Evolutionary conservation across 2,113 vertebrate species (phyloP), one percentile per base, ranked within the genome.

Genomic region (Scomber japonicus): DNA sequence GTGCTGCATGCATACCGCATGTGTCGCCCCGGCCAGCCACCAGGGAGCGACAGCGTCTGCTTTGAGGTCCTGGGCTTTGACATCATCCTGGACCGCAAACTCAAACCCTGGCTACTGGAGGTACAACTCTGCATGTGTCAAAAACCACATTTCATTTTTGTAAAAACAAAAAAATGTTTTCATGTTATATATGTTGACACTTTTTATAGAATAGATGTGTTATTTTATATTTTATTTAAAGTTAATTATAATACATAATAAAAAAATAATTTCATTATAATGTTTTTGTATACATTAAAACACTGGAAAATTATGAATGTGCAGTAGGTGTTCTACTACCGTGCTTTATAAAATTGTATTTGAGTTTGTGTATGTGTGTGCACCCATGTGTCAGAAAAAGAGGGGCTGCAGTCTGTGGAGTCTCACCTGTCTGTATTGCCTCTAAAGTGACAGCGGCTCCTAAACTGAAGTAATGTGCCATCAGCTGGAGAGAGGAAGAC

Each of bases 81-180:
- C 92, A 99, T 99, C 92, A 96, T 99, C 80, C 94, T 99, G 88
- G 98, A 99, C 91, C 96, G 97, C 94, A 99, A 99, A 89, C 95
- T 99, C 82, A 99, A 99, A 88, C 98, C 98, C 3, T 99, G 98
- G 98, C 96, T 99, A 14, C 85, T 99, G 75, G 98, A 99, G 98
- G 98, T 99, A 96, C n/a, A 30, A 13, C 50, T 66, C 12, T 30
- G 2, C 27, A 3, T 70, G 3, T 56, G 60, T 0, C 15, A 2
- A 55, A 71, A 73, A 35, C 1, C 46, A n/a, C 40, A 65, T 31
- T 3, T 11, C 0, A 6, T 4, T 51, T 35, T 57, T 53, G 24
- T 4, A 8, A 57, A 2, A 9, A 1, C 11, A 19, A 55, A 14
- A 48, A 11, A 0, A n/a, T 49, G 2, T 30, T 21, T 24, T 61